Evolutionary conservation across 2,797 vertebrate genomes (phyloP).

Genomic region (Molossus molossus): DNA sequence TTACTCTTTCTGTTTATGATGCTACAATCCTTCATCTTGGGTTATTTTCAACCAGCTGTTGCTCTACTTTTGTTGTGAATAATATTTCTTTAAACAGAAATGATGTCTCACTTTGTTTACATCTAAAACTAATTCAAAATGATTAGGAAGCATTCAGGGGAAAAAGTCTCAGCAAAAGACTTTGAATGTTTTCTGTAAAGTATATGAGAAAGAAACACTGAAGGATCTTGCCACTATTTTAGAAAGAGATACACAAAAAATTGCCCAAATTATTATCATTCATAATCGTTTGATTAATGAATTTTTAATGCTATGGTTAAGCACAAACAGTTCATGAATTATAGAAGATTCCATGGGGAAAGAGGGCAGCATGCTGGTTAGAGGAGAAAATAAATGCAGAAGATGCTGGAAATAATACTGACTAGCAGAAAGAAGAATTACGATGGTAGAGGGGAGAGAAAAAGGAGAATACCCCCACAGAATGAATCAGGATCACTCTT

Average conservation of each 20-base stretch:
- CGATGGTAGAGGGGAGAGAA: background rate
- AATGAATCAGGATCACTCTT: background rate
- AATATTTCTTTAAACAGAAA: slow-evolving; percentile 73
- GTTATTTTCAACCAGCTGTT: slow-evolving; percentile 64
- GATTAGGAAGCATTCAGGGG: slow-evolving; percentile 32
- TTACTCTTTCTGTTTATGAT: slow-evolving; percentile 45
- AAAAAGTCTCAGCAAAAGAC: slow-evolving; percentile 49
- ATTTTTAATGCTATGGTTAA: background rate
- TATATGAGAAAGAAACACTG: background rate
- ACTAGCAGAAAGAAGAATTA: background rate
- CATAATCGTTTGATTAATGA: background rate
- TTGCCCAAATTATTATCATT: slow-evolving; percentile 34
- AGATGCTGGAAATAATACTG: background rate
- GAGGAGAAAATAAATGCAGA: slow-evolving; percentile 60
- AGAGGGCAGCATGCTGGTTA: background rate
- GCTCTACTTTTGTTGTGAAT: slow-evolving; percentile 56
- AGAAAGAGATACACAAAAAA: slow-evolving; percentile 58
- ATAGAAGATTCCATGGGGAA: background rate
- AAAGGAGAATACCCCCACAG: background rate
- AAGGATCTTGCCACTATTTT: slow-evolving; percentile 23
- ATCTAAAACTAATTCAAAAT: slow-evolving; percentile 75
- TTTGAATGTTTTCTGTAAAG: slow-evolving; percentile 36
- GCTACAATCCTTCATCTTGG: slow-evolving; percentile 49
- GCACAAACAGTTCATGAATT: slow-evolving; percentile 53
- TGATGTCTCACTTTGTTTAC: slow-evolving; percentile 30